Base-by-base conservation (phyloP, 2,797 vertebrate genomes). In the Sebastes diploproa region DNA sequence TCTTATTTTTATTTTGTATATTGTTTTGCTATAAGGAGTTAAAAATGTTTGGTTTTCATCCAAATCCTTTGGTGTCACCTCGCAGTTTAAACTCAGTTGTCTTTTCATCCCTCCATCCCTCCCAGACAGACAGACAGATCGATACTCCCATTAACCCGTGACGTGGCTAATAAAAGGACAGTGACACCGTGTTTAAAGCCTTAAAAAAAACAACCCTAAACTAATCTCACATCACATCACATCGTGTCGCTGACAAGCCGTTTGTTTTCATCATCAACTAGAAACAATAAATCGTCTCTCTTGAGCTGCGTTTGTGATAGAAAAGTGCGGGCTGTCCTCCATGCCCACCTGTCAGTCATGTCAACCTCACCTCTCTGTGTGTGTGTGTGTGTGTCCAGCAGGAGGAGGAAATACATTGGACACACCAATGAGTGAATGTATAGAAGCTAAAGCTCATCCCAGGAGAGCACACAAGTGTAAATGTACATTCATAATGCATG, bases 91-190 rank as follows among this genome's bases (percentile, higher is more conserved):
- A 89, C 80, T 72, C 55, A 75, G 80, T 72, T 66, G 82, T 88
- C 55, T 60, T 68, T 38, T 86, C 64, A 50, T 65, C 67, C 55
- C 60, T 36, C 12, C 36, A 36, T 36, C 36, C 36, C 36, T 36
- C 36, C 36, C 36, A 36, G 4, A 36, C 36, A 76, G 88, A 90
- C 93, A 85, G 72, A 63, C 82, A 80, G 89, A 94, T 95, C 93
- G 78, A 94, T 94, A 90, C 66, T 81, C 78, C 88, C 91, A 93
- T 94, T 92, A 91, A 90, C 85, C 90, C 88, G 76, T 91, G 91
- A 92, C 87, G 88, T 91, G 72, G 81, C 87, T 88, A 82, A 91
- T 92, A 91, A 90, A 63, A 94, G 87, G 89, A 90, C 90, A 80
- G 78, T 79, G 92, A 87, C 90, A 88, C 83, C 59, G 71, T 56